These are phyloP conservation scores for Thalpophila matura DNA, from an alignment of 2,888 invertebrate species.

Conservation along the genomic window DNA sequence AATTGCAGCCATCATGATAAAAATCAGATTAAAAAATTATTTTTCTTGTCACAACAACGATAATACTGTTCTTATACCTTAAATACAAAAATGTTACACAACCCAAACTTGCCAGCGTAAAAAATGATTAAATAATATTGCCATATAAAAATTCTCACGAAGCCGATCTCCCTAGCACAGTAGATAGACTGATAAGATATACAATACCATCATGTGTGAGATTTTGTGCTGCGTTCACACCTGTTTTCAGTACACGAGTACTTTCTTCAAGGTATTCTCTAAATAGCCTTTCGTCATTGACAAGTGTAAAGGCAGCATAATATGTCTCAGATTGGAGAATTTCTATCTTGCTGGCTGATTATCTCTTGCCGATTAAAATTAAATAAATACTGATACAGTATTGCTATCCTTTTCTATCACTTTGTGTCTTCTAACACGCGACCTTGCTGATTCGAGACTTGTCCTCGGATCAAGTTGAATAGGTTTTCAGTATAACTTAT, in stretches of 20 bases:
- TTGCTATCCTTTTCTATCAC: conserved; percentile 34
- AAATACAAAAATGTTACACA: conserved; percentile 52
- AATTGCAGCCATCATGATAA: neutral
- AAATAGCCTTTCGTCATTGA: conserved; percentile 38
- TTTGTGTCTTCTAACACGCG: neutral
- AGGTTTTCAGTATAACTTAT: no score
- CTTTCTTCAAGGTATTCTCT: conserved; percentile 31
- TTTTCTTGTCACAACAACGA: conserved; percentile 58
- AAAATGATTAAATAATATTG: conserved; percentile 34
- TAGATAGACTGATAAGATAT: conserved; percentile 38
- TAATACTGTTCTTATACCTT: conserved; percentile 62
- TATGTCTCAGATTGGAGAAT: conserved; percentile 31
- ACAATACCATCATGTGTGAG: conserved; percentile 38
- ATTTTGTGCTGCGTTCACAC: conserved; percentile 41
- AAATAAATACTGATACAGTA: conserved; percentile 38
- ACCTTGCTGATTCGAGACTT: no score
- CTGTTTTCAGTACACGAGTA: conserved; percentile 34
- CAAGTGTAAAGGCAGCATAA: conserved; percentile 30
- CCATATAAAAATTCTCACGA: conserved; percentile 61
- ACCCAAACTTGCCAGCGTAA: conserved; percentile 43
- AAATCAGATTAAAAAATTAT: conserved; percentile 7
- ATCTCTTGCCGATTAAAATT: conserved; percentile 37
- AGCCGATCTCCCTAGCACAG: conserved; percentile 59
- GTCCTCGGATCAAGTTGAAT: no score
- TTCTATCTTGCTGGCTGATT: conserved; percentile 49